A percentile compares a stretch with the other conserved stretches of the same genome.
Conservation (phyloP, 2,888 invertebrate genomes). For the Calameuta filiformis region DNA sequence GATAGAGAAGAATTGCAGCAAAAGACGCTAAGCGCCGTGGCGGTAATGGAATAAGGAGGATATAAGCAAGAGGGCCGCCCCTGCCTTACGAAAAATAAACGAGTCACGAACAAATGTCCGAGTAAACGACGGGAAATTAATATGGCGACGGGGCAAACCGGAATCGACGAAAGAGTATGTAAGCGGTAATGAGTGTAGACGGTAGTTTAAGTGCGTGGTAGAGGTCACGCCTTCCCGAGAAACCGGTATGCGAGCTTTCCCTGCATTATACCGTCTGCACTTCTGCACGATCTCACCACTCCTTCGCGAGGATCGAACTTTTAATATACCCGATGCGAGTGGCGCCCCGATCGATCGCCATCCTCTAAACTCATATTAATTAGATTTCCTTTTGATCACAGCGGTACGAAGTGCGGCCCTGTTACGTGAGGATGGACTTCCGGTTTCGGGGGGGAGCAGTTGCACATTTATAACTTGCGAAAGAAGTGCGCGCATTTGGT, state of each 20-base stretch:
- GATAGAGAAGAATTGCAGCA: neutral
- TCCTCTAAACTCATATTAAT: conserved; percentile 22
- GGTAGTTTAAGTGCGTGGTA: conserved; percentile 46
- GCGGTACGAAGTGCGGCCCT: conserved; percentile 28
- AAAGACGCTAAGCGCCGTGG: neutral
- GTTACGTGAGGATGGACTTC: conserved; percentile 25
- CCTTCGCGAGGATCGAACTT: conserved; percentile 6
- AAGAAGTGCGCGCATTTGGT: conserved; percentile 40
- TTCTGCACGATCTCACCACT: conserved; percentile 9
- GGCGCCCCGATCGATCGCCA: conserved; percentile 33
- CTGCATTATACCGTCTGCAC: conserved; percentile 17
- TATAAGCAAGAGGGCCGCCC: neutral
- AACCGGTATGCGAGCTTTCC: conserved; percentile 48
- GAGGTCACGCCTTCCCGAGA: conserved; percentile 50
- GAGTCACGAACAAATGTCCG: neutral
- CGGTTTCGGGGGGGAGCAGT: neutral
- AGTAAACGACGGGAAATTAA: neutral
- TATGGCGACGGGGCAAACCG: neutral
- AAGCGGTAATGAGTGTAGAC: conserved; percentile 49
- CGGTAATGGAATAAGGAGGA: neutral
- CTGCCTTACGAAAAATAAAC: neutral
- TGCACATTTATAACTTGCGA: conserved; percentile 41
- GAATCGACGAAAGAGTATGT: neutral
- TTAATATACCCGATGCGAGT: conserved; percentile 27
- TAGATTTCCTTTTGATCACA: conserved; percentile 36